phyloP scores from a whole-genome alignment of 2,888 invertebrate species.

The Camptogramma bilineatum region DNA sequence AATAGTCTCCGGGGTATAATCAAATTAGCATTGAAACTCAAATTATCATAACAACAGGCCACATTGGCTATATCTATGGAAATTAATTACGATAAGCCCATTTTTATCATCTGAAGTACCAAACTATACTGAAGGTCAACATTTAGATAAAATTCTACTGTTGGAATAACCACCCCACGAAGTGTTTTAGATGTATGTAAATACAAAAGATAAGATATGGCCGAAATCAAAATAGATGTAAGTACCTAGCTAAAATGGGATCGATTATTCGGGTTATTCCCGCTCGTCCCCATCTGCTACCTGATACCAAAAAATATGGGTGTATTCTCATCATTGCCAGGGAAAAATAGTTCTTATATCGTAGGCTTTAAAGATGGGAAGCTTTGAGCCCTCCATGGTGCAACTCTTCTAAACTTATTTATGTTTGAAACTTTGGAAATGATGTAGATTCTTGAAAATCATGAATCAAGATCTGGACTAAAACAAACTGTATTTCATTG shows the following conservation, averaged over 20 bases:
- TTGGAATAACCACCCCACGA: background rate
- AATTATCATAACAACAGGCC: constrained; percentile 11
- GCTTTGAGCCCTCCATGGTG: too few relatives aligned
- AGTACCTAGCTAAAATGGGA: background rate
- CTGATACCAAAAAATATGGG: too few relatives aligned
- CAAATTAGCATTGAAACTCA: constrained; percentile 21
- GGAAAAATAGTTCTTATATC: background rate
- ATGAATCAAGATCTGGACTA: too few relatives aligned
- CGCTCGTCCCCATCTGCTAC: too few relatives aligned
- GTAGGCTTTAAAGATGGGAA: background rate
- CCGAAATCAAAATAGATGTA: background rate
- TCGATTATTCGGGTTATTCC: too few relatives aligned
- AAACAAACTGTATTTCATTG: too few relatives aligned
- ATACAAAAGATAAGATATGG: background rate
- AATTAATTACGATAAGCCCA: constrained; percentile 9
- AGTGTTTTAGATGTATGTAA: too few relatives aligned
- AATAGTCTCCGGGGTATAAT: constrained; percentile 5
- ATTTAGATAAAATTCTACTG: constrained; percentile 13
- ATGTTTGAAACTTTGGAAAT: too few relatives aligned
- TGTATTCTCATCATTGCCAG: too few relatives aligned
- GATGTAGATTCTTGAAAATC: too few relatives aligned
- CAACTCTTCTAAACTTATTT: too few relatives aligned
- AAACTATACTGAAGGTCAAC: constrained; percentile 10
- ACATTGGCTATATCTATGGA: constrained; percentile 11
- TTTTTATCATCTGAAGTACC: constrained; percentile 19